Percentiles rank a stretch among this genome's conserved stretches.
Conservation (phyloP, 2,797 vertebrate species). For the Chelon labrosus region DNA sequence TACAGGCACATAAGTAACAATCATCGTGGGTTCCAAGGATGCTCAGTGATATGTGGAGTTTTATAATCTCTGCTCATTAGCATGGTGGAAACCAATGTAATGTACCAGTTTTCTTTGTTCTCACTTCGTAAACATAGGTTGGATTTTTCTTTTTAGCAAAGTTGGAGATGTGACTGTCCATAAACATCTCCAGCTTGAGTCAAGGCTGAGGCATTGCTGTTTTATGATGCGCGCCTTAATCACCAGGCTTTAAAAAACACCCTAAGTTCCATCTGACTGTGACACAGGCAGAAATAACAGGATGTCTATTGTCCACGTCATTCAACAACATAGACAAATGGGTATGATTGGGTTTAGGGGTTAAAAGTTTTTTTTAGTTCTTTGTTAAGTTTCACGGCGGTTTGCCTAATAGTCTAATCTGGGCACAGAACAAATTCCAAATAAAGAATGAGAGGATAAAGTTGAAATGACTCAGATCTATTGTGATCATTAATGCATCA, state of each 20-base stretch:
- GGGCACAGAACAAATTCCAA: constrained; percentile 5
- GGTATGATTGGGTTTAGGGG: background rate
- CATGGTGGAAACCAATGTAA: constrained; percentile 7
- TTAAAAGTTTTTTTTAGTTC: constrained; percentile 6
- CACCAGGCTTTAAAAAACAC: background rate
- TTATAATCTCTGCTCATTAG: constrained; percentile 31
- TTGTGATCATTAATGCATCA: constrained; percentile 16
- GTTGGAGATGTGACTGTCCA: background rate
- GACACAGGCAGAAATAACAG: constrained; percentile 8
- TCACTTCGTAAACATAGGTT: constrained; percentile 10
- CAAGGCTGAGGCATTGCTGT: constrained; percentile 8
- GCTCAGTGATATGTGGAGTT: constrained; percentile 7
- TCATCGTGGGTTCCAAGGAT: background rate
- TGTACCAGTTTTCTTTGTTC: constrained; percentile 8
- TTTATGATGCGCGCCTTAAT: constrained; percentile 3
- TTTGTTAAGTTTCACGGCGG: constrained; percentile 4
- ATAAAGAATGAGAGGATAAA: constrained; percentile 22
- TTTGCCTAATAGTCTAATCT: background rate
- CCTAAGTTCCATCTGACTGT: background rate
- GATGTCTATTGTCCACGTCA: constrained; percentile 2
- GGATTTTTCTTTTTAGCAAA: background rate
- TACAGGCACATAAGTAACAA: constrained; percentile 3
- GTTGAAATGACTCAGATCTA: constrained; percentile 26
- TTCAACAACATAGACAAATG: background rate
- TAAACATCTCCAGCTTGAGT: background rate